These are phyloP conservation scores for Caenorhabditis plicata DNA, from an alignment of 2,888 invertebrate species.

Conservation along the genomic window DNA sequence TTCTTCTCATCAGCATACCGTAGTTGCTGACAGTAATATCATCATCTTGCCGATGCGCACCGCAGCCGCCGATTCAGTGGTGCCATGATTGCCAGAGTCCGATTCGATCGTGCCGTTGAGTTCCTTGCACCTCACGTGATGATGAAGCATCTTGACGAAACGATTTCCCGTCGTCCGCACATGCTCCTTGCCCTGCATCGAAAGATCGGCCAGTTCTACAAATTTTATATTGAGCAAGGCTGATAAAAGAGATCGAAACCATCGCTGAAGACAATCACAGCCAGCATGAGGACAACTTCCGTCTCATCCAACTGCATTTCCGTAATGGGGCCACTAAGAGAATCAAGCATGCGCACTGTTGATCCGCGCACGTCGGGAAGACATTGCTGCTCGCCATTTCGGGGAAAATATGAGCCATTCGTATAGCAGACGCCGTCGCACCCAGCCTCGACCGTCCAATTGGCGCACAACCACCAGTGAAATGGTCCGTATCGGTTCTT, in stretches of 20 bases:
- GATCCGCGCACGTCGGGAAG: conserved; percentile 45
- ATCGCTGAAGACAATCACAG: conserved; percentile 47
- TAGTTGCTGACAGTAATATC: conserved; percentile 54
- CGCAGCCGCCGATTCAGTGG: conserved; percentile 29
- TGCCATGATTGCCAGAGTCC: conserved; percentile 1
- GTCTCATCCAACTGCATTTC: conserved; percentile 49
- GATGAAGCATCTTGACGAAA: conserved; percentile 41
- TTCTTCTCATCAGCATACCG: conserved; percentile 49
- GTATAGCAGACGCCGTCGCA: conserved; percentile 59
- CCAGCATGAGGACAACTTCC: conserved; percentile 49
- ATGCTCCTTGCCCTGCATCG: conserved; percentile 36
- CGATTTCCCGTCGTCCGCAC: conserved; percentile 31
- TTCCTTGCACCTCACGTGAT: conserved; percentile 37
- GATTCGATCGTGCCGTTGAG: conserved; percentile 5
- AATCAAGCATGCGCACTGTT: conserved; percentile 42
- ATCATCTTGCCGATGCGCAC: conserved; percentile 53
- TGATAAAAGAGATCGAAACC: conserved; percentile 14
- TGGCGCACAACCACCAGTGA: conserved; percentile 58
- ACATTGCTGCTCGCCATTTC: conserved; percentile 34
- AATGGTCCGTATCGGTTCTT: conserved; percentile 57
- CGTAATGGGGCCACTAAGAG: conserved; percentile 46
- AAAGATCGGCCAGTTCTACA: conserved; percentile 43
- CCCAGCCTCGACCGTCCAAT: conserved; percentile 49
- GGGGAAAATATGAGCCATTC: conserved; percentile 59
- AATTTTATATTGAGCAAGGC: not conserved